Evolutionary conservation across 2,888 invertebrate genomes (phyloP).

Genomic region (Synanthedon tipuliformis): DNA sequence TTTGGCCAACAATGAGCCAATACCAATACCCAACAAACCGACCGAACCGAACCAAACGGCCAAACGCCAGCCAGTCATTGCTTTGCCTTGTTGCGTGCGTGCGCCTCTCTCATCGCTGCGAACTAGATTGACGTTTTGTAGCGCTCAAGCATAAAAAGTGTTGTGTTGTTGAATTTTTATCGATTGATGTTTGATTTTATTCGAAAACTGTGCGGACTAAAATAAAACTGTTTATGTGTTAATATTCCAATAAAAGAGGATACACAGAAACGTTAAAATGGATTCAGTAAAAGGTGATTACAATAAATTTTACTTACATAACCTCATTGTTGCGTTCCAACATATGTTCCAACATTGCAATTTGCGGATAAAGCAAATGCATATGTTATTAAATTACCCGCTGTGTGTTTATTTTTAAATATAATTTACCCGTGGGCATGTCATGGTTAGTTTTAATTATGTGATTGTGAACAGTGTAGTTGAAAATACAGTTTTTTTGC

Average conservation of each 20-base stretch:
- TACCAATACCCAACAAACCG: neutral
- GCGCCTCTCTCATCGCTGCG: neutral
- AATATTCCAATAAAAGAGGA: neutral
- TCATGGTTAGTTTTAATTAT: no score
- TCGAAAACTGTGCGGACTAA: neutral
- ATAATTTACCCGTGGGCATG: no score
- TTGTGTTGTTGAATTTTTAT: neutral
- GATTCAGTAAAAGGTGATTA: constrained; percentile 48
- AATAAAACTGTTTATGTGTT: neutral
- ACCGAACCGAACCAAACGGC: neutral
- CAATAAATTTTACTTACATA: constrained; percentile 25
- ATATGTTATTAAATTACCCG: no score
- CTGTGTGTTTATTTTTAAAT: no score
- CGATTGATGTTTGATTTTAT: neutral
- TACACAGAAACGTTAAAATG: constrained; percentile 34
- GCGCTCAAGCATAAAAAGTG: neutral
- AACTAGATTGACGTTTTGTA: neutral
- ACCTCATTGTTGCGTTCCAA: constrained; percentile 24
- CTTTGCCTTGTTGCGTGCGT: neutral
- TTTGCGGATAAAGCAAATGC: constrained; percentile 1
- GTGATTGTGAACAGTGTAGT: no score
- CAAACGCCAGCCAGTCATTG: neutral
- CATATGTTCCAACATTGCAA: constrained; percentile 44
- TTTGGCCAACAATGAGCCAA: no score
- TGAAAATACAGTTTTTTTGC: no score